A percentile compares a stretch with the other conserved stretches of the same genome.
Conservation (phyloP, 2,797 vertebrate genomes). For the Mormyrops attenuatus region DNA sequence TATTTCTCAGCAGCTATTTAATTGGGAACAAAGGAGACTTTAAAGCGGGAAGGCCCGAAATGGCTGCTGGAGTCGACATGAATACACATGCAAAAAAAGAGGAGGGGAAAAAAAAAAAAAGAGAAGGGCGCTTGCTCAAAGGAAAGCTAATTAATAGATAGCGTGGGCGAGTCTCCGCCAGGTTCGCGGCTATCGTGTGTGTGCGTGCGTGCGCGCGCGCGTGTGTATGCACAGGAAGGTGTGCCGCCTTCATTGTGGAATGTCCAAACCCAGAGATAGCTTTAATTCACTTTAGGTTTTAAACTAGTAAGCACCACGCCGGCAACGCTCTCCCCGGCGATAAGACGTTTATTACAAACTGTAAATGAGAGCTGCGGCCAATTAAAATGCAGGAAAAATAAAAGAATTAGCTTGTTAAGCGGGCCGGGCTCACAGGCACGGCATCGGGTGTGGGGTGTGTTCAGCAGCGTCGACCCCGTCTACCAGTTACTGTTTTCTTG, state of each 20-base stretch:
- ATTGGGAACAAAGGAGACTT: slow-evolving; percentile 29
- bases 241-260: slow-evolving; percentile 34
- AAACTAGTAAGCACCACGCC: background rate
- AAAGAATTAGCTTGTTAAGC: slow-evolving; percentile 24
- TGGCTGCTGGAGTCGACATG: slow-evolving; percentile 26
- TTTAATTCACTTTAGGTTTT: slow-evolving; percentile 22
- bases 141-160: slow-evolving; percentile 53
- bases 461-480: background rate
- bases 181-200: slow-evolving; percentile 33
- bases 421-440: slow-evolving; percentile 6
- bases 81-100: background rate
- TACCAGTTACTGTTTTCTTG: slow-evolving; percentile 47
- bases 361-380: slow-evolving; percentile 34
- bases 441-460: background rate
- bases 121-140: slow-evolving; percentile 35
- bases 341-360: slow-evolving; percentile 38
- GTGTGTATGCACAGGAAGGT: background rate
- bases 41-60: slow-evolving; percentile 19
- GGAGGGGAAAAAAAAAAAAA: background rate
- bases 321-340: slow-evolving; percentile 21
- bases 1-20: slow-evolving; percentile 28
- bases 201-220: background rate
- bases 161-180: slow-evolving; percentile 37
- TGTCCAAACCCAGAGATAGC: slow-evolving; percentile 24
- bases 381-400: slow-evolving; percentile 31